Percentiles rank a stretch among this genome's conserved stretches.
Evolutionary conservation across 2,888 invertebrate species (phyloP).

Genomic region (Drosophila flavopinicola): DNA sequence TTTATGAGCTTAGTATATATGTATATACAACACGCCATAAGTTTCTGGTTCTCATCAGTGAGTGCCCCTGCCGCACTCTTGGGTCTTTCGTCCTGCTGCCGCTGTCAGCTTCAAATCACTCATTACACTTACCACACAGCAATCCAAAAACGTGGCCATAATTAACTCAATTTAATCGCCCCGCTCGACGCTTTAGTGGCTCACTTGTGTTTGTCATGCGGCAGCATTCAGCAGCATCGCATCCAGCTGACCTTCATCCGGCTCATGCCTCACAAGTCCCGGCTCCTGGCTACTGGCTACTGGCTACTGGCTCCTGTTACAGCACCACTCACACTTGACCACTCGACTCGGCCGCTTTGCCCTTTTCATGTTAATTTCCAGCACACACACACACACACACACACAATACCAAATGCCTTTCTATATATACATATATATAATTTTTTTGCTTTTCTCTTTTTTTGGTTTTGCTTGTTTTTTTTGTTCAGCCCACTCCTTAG

Average conservation of each 20-base stretch:
- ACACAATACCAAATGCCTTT: conserved; percentile 68
- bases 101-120: conserved; percentile 54
- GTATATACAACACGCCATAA: no score
- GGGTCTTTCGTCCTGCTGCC: background rate
- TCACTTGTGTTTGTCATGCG: conserved; percentile 60
- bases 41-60: conserved; percentile 38
- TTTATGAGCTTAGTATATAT: conserved; percentile 45
- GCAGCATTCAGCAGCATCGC: conserved; percentile 10
- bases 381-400: no score
- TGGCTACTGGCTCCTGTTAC: conserved; percentile 1
- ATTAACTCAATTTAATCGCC: conserved; percentile 76
- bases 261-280: background rate
- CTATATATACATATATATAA: conserved; percentile 28
- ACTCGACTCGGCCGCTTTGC: conserved; percentile 62
- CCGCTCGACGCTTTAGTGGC: conserved; percentile 63
- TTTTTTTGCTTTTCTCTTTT: conserved; percentile 12
- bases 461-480: background rate
- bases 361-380: conserved; percentile 77
- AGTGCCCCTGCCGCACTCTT: conserved; percentile 11
- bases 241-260: conserved; percentile 33
- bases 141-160: conserved; percentile 66
- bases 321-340: conserved; percentile 36
- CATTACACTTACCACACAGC: conserved; percentile 61
- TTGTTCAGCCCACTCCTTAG: conserved; percentile 2
- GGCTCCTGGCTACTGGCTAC: conserved; percentile 1